A percentile compares a stretch with the other conserved stretches of the same genome.
phyloP scores from a whole-genome alignment of 2,797 vertebrate species.

The Enteromius treurensis region DNA sequence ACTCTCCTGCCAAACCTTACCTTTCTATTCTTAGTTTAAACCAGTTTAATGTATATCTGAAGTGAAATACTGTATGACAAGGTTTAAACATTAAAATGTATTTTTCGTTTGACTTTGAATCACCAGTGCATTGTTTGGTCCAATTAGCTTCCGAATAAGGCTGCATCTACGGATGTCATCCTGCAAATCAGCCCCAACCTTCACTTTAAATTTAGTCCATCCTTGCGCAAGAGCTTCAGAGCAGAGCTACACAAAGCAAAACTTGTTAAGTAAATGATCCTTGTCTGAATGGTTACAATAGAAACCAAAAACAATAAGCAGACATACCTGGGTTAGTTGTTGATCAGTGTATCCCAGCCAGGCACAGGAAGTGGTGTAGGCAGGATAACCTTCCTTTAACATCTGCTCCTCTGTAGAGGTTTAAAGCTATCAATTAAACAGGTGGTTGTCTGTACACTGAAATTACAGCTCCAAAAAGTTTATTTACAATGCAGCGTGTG shows the following conservation, averaged over 20 bases:
- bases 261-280: not conserved
- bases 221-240: conserved; percentile 67
- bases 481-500: not conserved
- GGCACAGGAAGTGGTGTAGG: conserved; percentile 82
- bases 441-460: not conserved
- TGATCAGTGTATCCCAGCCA: conserved; percentile 57
- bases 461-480: not conserved
- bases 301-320: not conserved
- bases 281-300: not conserved
- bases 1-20: not conserved
- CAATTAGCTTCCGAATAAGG: conserved; percentile 80
- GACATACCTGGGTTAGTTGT: conserved; percentile 53
- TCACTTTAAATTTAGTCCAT: conserved; percentile 85
- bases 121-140: conserved; percentile 77
- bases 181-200: conserved; percentile 80
- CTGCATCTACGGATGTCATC: conserved; percentile 79
- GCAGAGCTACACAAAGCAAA: conserved; percentile 56
- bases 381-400: conserved; percentile 77
- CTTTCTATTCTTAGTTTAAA: not conserved
- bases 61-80: not conserved
- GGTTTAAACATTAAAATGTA: not conserved
- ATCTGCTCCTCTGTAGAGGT: conserved; percentile 76
- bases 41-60: not conserved
- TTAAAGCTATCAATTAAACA: not conserved
- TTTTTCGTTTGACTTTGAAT: not conserved